These are phyloP conservation scores for Aphelenchoides besseyi DNA, from an alignment of 1,140 invertebrate species.

Conservation along the genomic window DNA sequence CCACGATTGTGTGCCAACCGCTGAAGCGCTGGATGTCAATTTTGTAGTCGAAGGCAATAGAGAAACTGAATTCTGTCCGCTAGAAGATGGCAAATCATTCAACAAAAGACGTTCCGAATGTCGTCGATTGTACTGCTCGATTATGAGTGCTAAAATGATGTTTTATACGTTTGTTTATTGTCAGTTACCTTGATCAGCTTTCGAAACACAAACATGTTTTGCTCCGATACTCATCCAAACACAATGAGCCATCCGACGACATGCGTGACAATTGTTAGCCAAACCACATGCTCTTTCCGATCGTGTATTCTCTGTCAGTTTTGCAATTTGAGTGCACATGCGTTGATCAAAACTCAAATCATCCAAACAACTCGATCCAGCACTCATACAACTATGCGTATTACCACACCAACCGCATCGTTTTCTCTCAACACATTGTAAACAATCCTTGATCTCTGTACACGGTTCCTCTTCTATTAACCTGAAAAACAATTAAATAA, in stretches of 20 bases:
- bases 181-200: conserved; percentile 50
- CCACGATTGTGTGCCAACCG: background rate
- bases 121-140: conserved; percentile 51
- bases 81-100: background rate
- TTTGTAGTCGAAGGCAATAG: background rate
- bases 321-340: conserved; percentile 24
- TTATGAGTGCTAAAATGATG: conserved; percentile 40
- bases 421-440: conserved; percentile 38
- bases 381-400: conserved; percentile 31
- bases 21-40: background rate
- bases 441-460: conserved; percentile 41
- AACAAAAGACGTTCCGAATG: conserved; percentile 18
- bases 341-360: conserved; percentile 35
- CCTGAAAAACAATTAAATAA: background rate
- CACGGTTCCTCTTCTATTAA: conserved; percentile 27
- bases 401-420: conserved; percentile 50
- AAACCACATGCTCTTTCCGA: conserved; percentile 43
- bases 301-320: conserved; percentile 21
- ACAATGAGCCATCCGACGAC: conserved; percentile 50
- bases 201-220: conserved; percentile 52
- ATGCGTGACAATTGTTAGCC: conserved; percentile 55
- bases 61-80: background rate
- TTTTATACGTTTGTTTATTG: background rate
- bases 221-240: conserved; percentile 55
- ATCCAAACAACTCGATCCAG: conserved; percentile 40